Base-by-base conservation (phyloP, 92 coral and sea anemone species). In the Actinostola sp. region DNA sequence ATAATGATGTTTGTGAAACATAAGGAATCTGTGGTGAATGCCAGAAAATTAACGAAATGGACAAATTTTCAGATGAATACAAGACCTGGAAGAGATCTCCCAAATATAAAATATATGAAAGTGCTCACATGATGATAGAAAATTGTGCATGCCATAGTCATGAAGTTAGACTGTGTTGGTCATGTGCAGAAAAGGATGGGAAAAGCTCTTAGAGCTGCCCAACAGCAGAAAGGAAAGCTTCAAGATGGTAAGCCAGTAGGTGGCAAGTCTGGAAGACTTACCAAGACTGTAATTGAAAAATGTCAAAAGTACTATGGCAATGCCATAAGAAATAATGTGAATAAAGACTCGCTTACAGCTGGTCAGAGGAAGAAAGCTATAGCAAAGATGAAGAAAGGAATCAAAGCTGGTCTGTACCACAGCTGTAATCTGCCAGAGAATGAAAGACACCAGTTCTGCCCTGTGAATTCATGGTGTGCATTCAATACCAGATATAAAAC, bases 391-490 rank as follows among this genome's bases (percentile, higher is more conserved):
- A 32, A 61, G 42, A 12, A 1, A 59, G 57, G 54, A 31, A 70
- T 71, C 17, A 79, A 79, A 54, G 77, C 78, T 79, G 78, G 84
- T 19, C 77, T 79, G 15, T 71, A 79, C 59, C 85, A 79, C 71
- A 70, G 71, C 57, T 48, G 78, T 31, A 80, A 72, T 32, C 58
- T 80, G 33, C 80, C 86, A 29, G 64, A 32, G 55, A 66, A 65
- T 11, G 57, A 65, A 76, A 76, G 73, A 23, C 82, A 76, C 25
- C 82, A 76, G 66, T 76, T 63, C 33, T 61, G 72, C 30, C 77
- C 70, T 19, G 41, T 33, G n/a, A 59, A 63, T 64, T 64, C 78
- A 30, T 79, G 84, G 78, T 79, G 78, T 43, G 15, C 61, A 24
- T 70, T 21, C 65, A 79, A 79, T 23, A 60, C 36, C 0, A 49